These are phyloP conservation scores for Cantharis flavilabris DNA, from an alignment of 2,888 invertebrate species.

Conservation along the genomic window DNA sequence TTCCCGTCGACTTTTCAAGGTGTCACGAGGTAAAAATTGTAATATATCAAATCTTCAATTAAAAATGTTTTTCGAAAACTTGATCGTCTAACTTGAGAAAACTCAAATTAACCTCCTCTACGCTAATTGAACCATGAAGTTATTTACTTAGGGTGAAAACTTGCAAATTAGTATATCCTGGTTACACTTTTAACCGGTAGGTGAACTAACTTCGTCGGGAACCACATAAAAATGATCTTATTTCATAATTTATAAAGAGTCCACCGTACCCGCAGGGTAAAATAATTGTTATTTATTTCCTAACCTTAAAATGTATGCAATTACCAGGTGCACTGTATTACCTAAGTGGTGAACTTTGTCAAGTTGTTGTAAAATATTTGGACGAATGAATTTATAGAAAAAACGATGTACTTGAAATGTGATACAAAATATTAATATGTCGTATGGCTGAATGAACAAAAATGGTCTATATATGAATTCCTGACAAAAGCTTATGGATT, in stretches of 20 bases:
- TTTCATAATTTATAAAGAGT: not conserved
- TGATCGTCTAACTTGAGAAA: not conserved
- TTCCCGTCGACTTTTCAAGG: not conserved
- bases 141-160: not conserved
- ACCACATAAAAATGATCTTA: not conserved
- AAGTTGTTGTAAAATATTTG: constrained; percentile 2
- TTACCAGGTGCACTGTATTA: not conserved
- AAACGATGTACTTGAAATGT: constrained; percentile 32
- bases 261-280: not conserved
- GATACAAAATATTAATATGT: constrained; percentile 39
- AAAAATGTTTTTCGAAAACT: not conserved
- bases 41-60: not conserved
- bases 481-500: constrained; percentile 27
- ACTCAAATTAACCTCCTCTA: not conserved
- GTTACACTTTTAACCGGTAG: not conserved
- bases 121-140: not conserved
- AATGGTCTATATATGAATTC: constrained; percentile 47
- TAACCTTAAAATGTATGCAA: not conserved
- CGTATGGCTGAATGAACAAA: constrained; percentile 48
- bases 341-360: not conserved
- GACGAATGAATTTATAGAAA: not conserved
- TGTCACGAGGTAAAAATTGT: not conserved
- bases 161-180: not conserved
- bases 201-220: not conserved
- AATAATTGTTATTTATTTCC: not conserved